phyloP scores from a whole-genome alignment of 2,888 invertebrate species.

The Allophyes oxyacanthae region DNA sequence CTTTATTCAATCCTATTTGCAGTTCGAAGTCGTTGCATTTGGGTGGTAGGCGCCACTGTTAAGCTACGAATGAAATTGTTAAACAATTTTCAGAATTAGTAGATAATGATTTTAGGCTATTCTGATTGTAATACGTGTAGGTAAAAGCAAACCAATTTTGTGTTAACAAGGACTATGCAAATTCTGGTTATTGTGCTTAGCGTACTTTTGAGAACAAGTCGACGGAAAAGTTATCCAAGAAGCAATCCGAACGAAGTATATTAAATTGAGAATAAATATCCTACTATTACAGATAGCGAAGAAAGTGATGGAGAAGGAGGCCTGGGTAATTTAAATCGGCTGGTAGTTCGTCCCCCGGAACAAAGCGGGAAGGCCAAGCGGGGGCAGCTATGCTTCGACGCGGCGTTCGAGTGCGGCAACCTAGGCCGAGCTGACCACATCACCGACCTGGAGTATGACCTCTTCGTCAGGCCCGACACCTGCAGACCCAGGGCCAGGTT shows the following conservation, averaged over 20 bases:
- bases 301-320: constrained; percentile 98
- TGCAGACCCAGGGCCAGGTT: constrained; percentile 97
- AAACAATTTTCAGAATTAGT: constrained; percentile 10
- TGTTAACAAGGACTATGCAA: neutral
- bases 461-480: constrained; percentile 98
- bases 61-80: constrained; percentile 11
- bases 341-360: constrained; percentile 96
- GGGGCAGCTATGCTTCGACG: constrained; percentile 98
- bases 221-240: neutral
- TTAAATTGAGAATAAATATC: neutral
- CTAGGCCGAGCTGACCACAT: constrained; percentile 98
- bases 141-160: constrained; percentile 14
- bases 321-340: constrained; percentile 96
- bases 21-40: constrained; percentile 25
- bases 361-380: constrained; percentile 98
- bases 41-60: constrained; percentile 8
- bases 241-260: neutral
- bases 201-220: too few relatives aligned
- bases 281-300: constrained; percentile 92
- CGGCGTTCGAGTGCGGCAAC: constrained; percentile 99
- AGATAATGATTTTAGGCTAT: constrained; percentile 36
- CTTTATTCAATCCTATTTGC: constrained; percentile 11
- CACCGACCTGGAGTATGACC: constrained; percentile 98
- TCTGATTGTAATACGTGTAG: constrained; percentile 30
- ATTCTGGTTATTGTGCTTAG: too few relatives aligned